Conservation (phyloP, 2,888 invertebrate genomes). For the Piscicola geometra region DNA sequence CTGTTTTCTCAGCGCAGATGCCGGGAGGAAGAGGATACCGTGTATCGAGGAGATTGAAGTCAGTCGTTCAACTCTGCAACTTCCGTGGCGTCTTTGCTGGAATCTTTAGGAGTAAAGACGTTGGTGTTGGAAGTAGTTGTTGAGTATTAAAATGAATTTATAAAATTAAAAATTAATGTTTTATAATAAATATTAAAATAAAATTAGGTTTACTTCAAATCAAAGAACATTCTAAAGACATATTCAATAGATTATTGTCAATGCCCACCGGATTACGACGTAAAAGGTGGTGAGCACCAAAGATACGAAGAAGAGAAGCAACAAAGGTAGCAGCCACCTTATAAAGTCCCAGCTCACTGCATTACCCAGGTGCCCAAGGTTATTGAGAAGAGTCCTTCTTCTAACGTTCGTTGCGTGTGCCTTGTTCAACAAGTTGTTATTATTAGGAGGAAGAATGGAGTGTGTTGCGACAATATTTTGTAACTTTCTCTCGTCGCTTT, state of each 20-base stretch:
- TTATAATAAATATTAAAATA: too few species aligned
- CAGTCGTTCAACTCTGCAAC: slow-evolving; percentile 20
- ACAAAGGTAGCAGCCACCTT: not conserved
- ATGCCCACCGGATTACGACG: not conserved
- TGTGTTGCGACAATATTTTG: not conserved
- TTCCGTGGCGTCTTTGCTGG: slow-evolving; percentile 13
- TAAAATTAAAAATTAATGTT: too few species aligned
- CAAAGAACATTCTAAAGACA: too few species aligned
- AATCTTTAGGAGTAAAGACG: slow-evolving; percentile 13
- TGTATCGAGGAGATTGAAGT: not conserved
- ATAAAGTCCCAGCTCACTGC: not conserved
- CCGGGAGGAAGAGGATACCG: not conserved
- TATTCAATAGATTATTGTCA: too few species aligned
- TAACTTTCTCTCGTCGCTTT: slow-evolving; percentile 6
- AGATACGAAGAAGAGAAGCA: not conserved
- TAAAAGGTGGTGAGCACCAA: not conserved
- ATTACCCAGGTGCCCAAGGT: not conserved
- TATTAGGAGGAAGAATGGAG: not conserved
- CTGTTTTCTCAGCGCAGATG: too few species aligned
- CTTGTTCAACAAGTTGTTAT: too few species aligned
- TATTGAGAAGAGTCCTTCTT: not conserved
- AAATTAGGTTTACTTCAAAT: too few species aligned
- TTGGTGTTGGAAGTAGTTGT: too few species aligned
- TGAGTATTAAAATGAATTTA: too few species aligned
- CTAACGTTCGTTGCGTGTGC: not conserved